Percentiles rank a stretch among this genome's conserved stretches.
Conservation (phyloP, 64 coral and sea anemone genomes). For the Catalaphyllia jardinei region DNA sequence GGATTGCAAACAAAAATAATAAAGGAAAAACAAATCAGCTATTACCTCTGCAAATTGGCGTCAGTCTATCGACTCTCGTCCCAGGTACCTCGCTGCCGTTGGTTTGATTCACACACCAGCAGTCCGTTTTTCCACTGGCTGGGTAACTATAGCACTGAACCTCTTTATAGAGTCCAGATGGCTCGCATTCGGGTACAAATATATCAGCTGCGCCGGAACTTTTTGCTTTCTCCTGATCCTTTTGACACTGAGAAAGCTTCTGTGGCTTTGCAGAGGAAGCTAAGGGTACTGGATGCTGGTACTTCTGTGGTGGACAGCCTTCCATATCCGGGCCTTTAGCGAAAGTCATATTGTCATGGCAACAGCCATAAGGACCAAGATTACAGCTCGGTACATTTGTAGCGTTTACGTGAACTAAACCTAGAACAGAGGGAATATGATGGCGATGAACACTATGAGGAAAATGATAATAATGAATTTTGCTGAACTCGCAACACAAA, state of each 20-base stretch:
- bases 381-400: slow-evolving; percentile 58
- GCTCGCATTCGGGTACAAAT: slow-evolving; percentile 75
- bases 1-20: background rate
- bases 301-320: slow-evolving; percentile 50
- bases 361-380: slow-evolving; percentile 82
- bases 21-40: background rate
- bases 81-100: slow-evolving; percentile 65
- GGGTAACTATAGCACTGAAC: slow-evolving; percentile 83
- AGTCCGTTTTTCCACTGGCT: slow-evolving; percentile 59
- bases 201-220: slow-evolving; percentile 46
- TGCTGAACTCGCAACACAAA: no score
- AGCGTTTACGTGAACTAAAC: slow-evolving; percentile 15
- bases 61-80: slow-evolving; percentile 39
- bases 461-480: no score
- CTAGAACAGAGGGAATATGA: background rate
- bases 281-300: background rate
- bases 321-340: slow-evolving; percentile 89
- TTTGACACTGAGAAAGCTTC: slow-evolving; percentile 43
- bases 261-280: background rate
- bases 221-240: slow-evolving; percentile 41
- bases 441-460: background rate
- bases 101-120: slow-evolving; percentile 86
- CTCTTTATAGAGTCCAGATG: slow-evolving; percentile 63
- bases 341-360: slow-evolving; percentile 60
- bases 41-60: slow-evolving; percentile 66